phyloP scores from a whole-genome alignment of 2,797 vertebrate species.

The Neoniphon sammara region DNA sequence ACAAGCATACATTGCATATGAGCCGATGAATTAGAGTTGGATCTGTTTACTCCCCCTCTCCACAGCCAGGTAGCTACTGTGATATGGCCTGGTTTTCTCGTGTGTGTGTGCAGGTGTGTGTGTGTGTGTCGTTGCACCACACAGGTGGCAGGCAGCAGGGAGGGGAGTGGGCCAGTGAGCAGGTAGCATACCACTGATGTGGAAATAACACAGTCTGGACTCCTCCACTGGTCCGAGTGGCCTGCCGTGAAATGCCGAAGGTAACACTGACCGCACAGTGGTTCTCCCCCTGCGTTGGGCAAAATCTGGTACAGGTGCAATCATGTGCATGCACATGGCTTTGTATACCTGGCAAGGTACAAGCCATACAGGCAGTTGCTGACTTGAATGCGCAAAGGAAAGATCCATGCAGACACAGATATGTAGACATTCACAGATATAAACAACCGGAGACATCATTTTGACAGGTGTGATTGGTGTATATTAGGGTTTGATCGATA shows the following conservation, averaged over 20 bases:
- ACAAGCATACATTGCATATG: slow-evolving; percentile 15
- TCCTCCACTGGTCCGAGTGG: slow-evolving; percentile 46
- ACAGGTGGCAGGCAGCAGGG: slow-evolving; percentile 75
- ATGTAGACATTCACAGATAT: no score
- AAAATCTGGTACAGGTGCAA: slow-evolving; percentile 36
- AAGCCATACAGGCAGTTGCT: not conserved
- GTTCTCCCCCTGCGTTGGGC: slow-evolving; percentile 42
- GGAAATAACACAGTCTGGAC: slow-evolving; percentile 73
- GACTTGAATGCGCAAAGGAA: not conserved
- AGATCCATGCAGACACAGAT: not conserved
- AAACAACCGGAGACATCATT: not conserved
- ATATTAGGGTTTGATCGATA: not conserved
- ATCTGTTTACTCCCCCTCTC: slow-evolving; percentile 55
- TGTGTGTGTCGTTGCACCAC: slow-evolving; percentile 22
- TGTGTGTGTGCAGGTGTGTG: not conserved
- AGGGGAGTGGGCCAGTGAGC: slow-evolving; percentile 66
- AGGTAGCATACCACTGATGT: slow-evolving; percentile 67
- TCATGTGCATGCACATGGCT: slow-evolving; percentile 10
- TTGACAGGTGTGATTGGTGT: not conserved
- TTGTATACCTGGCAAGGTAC: slow-evolving; percentile 21
- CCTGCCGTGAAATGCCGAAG: slow-evolving; percentile 63
- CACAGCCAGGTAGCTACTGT: slow-evolving; percentile 54
- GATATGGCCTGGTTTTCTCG: slow-evolving; percentile 71
- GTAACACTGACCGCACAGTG: slow-evolving; percentile 56
- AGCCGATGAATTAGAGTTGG: slow-evolving; percentile 43